A percentile compares a stretch with the other conserved stretches of the same genome.
These are phyloP conservation scores for Arothron firmamentum DNA, from an alignment of 2,113 vertebrate genomes.

Conservation along the genomic window DNA sequence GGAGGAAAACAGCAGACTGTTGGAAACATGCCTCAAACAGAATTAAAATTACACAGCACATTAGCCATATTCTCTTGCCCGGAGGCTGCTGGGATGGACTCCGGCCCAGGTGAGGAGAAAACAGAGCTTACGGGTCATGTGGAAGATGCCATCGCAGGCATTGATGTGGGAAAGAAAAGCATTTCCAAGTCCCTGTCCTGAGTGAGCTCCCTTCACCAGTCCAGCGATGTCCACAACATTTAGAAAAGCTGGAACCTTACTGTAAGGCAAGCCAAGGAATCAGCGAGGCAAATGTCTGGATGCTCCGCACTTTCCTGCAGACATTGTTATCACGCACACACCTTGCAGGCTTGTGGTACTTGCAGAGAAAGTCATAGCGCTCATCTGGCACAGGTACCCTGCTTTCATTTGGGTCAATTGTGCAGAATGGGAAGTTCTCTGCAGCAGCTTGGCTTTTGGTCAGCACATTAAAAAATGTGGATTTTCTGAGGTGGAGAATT, in stretches of 20 bases:
- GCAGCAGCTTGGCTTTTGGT: constrained; percentile 95
- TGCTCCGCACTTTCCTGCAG: neutral
- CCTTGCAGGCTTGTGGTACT: constrained; percentile 95
- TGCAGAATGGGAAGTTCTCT: constrained; percentile 98
- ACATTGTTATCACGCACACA: constrained; percentile 47
- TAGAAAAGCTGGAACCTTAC: constrained; percentile 97
- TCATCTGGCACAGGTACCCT: constrained; percentile 95
- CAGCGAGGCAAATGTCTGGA: neutral
- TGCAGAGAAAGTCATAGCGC: constrained; percentile 90
- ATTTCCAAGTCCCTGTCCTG: constrained; percentile 95
- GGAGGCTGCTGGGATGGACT: no score
- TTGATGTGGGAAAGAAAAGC: constrained; percentile 98
- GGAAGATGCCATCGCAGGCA: constrained; percentile 95
- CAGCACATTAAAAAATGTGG: constrained; percentile 97
- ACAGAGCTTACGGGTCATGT: constrained; percentile 90
- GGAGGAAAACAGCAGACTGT: neutral
- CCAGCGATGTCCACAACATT: constrained; percentile 98
- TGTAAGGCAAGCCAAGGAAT: constrained; percentile 40
- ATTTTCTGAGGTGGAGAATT: constrained; percentile 79
- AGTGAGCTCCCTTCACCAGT: constrained; percentile 94
- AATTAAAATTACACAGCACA: no score
- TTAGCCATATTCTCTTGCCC: no score
- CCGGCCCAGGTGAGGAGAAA: neutral
- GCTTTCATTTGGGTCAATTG: constrained; percentile 97
- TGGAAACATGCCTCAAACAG: no score